Percentiles rank a stretch among this genome's conserved stretches.
Conservation (phyloP, 1,140 invertebrate genomes). For the Aporrectodea caliginosa region DNA sequence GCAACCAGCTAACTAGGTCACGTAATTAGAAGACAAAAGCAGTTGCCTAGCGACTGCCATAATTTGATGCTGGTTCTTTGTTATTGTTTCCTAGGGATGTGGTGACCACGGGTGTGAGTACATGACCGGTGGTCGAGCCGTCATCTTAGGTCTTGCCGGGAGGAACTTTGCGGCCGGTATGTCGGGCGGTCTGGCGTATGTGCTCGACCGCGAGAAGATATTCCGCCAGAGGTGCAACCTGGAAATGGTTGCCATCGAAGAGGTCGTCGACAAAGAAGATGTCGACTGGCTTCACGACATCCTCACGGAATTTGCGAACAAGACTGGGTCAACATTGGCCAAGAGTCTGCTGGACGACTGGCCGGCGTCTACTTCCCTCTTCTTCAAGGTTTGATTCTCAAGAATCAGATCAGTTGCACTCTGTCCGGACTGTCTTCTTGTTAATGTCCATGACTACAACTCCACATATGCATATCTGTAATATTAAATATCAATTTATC, state of each 20-base stretch:
- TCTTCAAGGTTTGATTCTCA: constrained; percentile 73
- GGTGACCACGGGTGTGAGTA: constrained; percentile 99
- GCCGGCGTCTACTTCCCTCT: constrained; percentile 72
- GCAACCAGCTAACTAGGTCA: too few relatives aligned
- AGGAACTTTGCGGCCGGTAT: constrained; percentile 98
- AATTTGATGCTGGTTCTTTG: neutral
- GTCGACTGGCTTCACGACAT: constrained; percentile 72
- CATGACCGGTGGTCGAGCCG: constrained; percentile 91
- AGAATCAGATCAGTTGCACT: too few relatives aligned
- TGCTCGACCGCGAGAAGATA: constrained; percentile 67
- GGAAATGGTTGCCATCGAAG: constrained; percentile 83
- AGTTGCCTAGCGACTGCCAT: neutral
- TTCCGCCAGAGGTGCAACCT: constrained; percentile 75
- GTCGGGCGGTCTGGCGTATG: constrained; percentile 95
- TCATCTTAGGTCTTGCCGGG: constrained; percentile 90
- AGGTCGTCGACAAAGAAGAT: constrained; percentile 75
- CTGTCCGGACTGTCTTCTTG: too few relatives aligned
- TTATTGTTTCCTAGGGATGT: constrained; percentile 65
- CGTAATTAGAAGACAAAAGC: neutral
- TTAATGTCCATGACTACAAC: too few relatives aligned
- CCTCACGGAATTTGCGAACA: constrained; percentile 79
- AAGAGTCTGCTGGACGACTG: constrained; percentile 74
- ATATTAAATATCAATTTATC: too few relatives aligned
- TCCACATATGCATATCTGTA: too few relatives aligned
- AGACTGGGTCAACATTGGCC: constrained; percentile 86